These are phyloP conservation scores for Pristionchus arcanus DNA, from an alignment of 2,888 invertebrate species.

Conservation along the genomic window DNA sequence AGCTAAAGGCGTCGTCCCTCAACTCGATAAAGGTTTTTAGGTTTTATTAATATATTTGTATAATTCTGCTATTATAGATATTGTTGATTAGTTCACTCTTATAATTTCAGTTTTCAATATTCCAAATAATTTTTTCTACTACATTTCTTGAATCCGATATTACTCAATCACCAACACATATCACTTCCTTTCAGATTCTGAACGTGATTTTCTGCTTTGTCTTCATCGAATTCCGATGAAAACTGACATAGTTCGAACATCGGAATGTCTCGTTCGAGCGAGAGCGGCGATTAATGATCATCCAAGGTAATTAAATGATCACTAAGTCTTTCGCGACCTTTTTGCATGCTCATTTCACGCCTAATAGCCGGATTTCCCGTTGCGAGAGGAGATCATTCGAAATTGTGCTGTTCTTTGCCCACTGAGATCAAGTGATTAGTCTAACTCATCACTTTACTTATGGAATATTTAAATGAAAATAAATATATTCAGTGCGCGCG, in stretches of 20 bases:
- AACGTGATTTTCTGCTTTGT: slow-evolving; percentile 45
- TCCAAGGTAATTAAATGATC: slow-evolving; percentile 4
- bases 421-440: neutral
- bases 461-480: neutral
- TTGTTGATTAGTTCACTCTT: too few relatives aligned
- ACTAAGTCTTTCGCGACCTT: neutral
- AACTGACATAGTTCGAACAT: slow-evolving; percentile 47
- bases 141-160: too few relatives aligned
- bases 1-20: neutral
- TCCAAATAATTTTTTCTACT: too few relatives aligned
- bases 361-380: neutral
- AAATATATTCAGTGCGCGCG: neutral
- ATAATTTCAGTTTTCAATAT: too few relatives aligned
- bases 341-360: slow-evolving; percentile 33
- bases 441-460: neutral
- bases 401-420: neutral
- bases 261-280: slow-evolving; percentile 40
- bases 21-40: slow-evolving; percentile 39
- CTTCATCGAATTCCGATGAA: slow-evolving; percentile 30
- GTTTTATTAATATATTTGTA: too few relatives aligned
- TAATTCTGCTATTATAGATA: too few relatives aligned
- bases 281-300: neutral
- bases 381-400: neutral
- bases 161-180: too few relatives aligned
- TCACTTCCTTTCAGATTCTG: slow-evolving; percentile 26